phyloP scores from a whole-genome alignment of 2,888 invertebrate species.

The Globia sparganii region DNA sequence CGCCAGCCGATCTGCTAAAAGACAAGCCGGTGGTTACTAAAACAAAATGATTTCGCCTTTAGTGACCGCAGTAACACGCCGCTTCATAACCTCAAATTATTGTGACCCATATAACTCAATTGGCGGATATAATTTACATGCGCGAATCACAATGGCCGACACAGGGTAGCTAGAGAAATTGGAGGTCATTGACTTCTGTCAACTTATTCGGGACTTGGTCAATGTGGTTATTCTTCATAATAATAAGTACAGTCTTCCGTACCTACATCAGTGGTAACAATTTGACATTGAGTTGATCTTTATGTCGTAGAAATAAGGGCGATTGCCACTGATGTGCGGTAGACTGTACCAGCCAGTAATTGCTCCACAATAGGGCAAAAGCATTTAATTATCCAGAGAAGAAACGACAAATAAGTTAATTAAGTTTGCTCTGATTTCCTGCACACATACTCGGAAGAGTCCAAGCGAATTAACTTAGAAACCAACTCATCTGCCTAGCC shows the following conservation, averaged over 20 bases:
- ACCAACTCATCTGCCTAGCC: no score
- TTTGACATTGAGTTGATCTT: neutral
- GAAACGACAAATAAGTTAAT: neutral
- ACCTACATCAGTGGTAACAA: neutral
- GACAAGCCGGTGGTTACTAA: neutral
- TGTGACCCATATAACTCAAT: slow-evolving; percentile 56
- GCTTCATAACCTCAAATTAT: slow-evolving; percentile 46
- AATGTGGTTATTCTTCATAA: neutral
- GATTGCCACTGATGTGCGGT: neutral
- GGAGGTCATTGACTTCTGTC: slow-evolving; percentile 42
- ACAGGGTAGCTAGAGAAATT: slow-evolving; percentile 12
- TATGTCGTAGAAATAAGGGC: no score
- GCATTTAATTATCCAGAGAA: neutral
- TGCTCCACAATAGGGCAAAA: neutral
- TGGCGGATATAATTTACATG: slow-evolving; percentile 48
- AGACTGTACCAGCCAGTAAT: neutral
- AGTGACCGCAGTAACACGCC: slow-evolving; percentile 4
- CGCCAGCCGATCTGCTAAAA: neutral
- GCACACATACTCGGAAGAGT: neutral
- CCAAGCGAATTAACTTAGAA: neutral
- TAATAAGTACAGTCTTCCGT: neutral
- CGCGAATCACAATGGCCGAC: slow-evolving; percentile 51
- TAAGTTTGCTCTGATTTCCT: neutral
- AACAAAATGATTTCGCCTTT: neutral
- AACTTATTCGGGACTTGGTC: neutral